A percentile compares a stretch with the other conserved stretches of the same genome.
phyloP scores from a whole-genome alignment of 23 tunicate species.

The Diplosoma virens region DNA sequence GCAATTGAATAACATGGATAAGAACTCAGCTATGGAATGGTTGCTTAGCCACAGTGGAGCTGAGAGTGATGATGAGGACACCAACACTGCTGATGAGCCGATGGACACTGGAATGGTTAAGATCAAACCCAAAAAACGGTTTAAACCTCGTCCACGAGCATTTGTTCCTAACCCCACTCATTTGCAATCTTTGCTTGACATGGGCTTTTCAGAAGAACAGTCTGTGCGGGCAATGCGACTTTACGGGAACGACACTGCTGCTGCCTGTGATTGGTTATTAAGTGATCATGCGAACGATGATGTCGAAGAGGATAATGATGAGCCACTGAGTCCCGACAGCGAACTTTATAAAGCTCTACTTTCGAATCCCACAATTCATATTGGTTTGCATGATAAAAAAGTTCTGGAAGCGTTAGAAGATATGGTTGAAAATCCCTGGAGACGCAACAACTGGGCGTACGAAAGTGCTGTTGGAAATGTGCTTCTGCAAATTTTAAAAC shows the following conservation, averaged over 20 bases:
- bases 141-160: constrained; percentile 22
- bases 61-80: constrained; percentile 4
- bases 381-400: constrained; percentile 80
- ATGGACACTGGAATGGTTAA: constrained; percentile 22
- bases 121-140: background rate
- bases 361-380: constrained; percentile 82
- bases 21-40: constrained; percentile 77
- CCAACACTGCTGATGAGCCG: constrained; percentile 17
- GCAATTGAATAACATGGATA: constrained; percentile 32
- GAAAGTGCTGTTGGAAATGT: constrained; percentile 93
- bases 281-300: constrained; percentile 52
- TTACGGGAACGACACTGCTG: constrained; percentile 63
- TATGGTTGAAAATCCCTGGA: constrained; percentile 90
- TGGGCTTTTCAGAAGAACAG: constrained; percentile 83
- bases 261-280: constrained; percentile 87
- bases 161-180: constrained; percentile 75
- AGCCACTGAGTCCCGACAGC: constrained; percentile 50
- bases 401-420: constrained; percentile 90
- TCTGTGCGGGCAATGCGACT: constrained; percentile 48
- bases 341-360: constrained; percentile 76
- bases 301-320: constrained; percentile 38
- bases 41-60: constrained; percentile 30
- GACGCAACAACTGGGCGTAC: constrained; percentile 93
- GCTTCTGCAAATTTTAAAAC: constrained; percentile 75
- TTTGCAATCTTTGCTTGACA: constrained; percentile 41